Evolutionary conservation across 1,140 invertebrate genomes (phyloP).

Genomic region (Scaptomyza graminum): DNA sequence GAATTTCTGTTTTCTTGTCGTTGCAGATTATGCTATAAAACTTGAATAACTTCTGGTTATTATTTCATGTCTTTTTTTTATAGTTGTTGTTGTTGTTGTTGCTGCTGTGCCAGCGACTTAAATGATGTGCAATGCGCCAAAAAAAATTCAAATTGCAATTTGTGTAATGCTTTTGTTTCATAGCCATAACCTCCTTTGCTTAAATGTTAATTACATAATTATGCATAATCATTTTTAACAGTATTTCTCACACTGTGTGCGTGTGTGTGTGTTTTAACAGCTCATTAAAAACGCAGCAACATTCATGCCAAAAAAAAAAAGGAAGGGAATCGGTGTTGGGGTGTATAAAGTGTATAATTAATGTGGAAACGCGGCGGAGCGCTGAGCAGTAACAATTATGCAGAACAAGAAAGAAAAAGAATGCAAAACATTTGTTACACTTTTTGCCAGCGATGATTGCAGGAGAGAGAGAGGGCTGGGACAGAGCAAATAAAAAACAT

Average conservation of each 20-base stretch:
- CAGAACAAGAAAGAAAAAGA: constrained; percentile 30
- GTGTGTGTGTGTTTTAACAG: constrained; percentile 67
- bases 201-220: constrained; percentile 84
- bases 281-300: constrained; percentile 73
- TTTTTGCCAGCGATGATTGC: constrained; percentile 17
- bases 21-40: no score
- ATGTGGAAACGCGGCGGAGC: constrained; percentile 53
- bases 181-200: constrained; percentile 75
- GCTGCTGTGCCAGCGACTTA: no score
- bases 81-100: background rate
- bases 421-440: constrained; percentile 48
- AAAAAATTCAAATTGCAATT: constrained; percentile 67
- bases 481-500: background rate
- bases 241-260: constrained; percentile 27
- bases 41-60: no score
- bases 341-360: constrained; percentile 66
- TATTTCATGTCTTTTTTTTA: no score
- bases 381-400: constrained; percentile 66
- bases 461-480: background rate
- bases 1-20: no score
- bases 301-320: constrained; percentile 7
- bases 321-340: constrained; percentile 1
- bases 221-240: constrained; percentile 77
- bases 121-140: constrained; percentile 29
- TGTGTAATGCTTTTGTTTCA: constrained; percentile 72